Base-by-base conservation (phyloP, 2,113 vertebrate species). In the Mormyrus iriodes region DNA sequence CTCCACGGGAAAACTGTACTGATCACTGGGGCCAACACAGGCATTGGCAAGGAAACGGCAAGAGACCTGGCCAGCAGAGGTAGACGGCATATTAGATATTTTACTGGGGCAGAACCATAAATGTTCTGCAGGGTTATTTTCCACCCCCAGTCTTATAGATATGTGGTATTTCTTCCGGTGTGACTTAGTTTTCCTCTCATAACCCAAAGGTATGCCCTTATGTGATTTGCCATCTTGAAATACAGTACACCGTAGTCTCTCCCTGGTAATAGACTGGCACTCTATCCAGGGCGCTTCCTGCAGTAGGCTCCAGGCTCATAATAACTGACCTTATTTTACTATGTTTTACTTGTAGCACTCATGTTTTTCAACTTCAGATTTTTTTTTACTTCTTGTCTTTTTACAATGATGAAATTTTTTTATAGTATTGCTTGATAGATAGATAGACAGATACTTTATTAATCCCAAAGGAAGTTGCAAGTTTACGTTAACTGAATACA, bases 11-110 rank as follows among this genome's bases (percentile, higher is more conserved):
- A 96, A 93, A 96, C 95, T 44, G 94, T 96, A 82, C 91, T 96
- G 27, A 95, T 96, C 84, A 96, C 95, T 1, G 95, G 95, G 83
- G 95, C 94, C 61, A 96, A 96, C 93, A 94, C 95, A 51, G 95
- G 95, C 79, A 95, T 96, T 89, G 95, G 95, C 58, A 95, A 95
- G 90, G 94, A 95, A 92, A 95, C 94, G 1, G 95, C 95, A 44
- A 46, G 93, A 90, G 94, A 96, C 51, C 91, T 96, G 92, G 95
- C 95, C 42, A 42, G 55, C 52, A 93, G 95, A 92, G 95, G 95
- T 95, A 31, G 88, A 83, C 19, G 4, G 55, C 17, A 15, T 5
- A 58, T 48, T 10, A 19, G 5, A 42, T 84, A 39, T 82, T 55
- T 65, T 8, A 48, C 65, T 84, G 42, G 42, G 9, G 44, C 21